Base-by-base conservation (phyloP, 2,888 invertebrate genomes). In the Oxytorus armatus region DNA sequence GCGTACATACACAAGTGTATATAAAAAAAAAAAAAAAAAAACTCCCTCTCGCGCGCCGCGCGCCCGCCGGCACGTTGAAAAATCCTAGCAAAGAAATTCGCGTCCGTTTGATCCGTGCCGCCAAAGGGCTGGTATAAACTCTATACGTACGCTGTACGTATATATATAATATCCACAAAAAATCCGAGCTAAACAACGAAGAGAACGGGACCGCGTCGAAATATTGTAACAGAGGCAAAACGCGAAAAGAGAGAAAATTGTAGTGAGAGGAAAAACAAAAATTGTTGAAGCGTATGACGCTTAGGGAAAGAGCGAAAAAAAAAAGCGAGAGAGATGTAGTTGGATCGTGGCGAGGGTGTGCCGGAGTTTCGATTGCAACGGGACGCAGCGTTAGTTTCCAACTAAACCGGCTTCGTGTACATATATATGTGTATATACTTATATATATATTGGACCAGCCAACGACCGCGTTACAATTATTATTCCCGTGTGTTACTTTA, bases 101-200 rank as follows among this genome's bases (percentile, higher is more conserved):
- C 87, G 86, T n/a, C 68, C 89, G 90, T 91, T 91, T 91, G 91
- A 90, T 90, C 90, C 87, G 84, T 16, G 74, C 89, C 89, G 90
- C 88, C 90, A 90, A 90, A 89, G 90, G 86, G 86, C 88, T 63
- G 69, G n/a, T 53, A 16, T 25, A 39, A 49, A 23, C 61, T 42
- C 18, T 36, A 29, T 49, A 49, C 47, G 23, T 8, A 83, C 29
- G 14, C 21, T 78, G 69, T 76, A 79, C 69, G 70, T 59, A 51
- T 55, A 18, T 33, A 36, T 49, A 3, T 39, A 42, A 36, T 49
- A 3, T 39, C 25, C 14, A 55, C 11, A n/a, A 11, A 68, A 29
- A 57, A 33, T 57, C 18, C 55, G 73, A 68, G 59, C 78, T 47
- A 61, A 55, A 74, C 21, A 49, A 63, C 18, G 51, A 23, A 36